Evolutionary conservation across 2,888 invertebrate species (phyloP), one percentile per base, ranked within the genome.

Genomic region (Phymatocera aterrima): DNA sequence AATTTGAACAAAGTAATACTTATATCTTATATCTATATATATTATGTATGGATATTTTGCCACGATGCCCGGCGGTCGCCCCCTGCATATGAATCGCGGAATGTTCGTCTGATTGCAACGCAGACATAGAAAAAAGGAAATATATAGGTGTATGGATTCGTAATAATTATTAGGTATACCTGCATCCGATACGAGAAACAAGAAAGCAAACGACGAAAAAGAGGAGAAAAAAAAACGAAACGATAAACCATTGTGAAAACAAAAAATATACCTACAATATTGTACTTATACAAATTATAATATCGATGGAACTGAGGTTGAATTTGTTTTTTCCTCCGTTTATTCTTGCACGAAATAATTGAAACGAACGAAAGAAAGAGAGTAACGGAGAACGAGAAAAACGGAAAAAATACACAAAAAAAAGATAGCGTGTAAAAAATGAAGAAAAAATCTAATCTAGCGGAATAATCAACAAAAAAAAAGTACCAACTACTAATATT

Each of bases 401-500:
- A 46, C 54, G n/a, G n/a, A n/a, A n/a, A n/a, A n/a, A n/a, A n/a
- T n/a, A n/a, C n/a, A n/a, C n/a, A n/a, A n/a, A n/a, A 65, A 65
- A 64, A 79, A 72, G 79, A 81, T 74, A 79, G 78, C 51, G 79
- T 68, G 72, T 82, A 80, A 79, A 81, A 81, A 84, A 84, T 40
- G 40, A n/a, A 24, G 24, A 77, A 46, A 70, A 61, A 65, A 64
- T 85, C 87, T 87, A 85, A 92, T 92, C 88, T 93, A 93, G 92
- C 91, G 91, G 92, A 92, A 92, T 93, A 93, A 93, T 93, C 93
- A 93, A 90, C 89, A 91, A 94, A 93, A 90, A 89, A 91, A 94
- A 94, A 92, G 94, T 94, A 94, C 95, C 94, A 94, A 94, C 84
- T 91, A 92, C 90, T 91, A 91, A 91, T 88, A 90, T 91, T 90